Percentiles rank a stretch among this genome's conserved stretches.
Evolutionary conservation across 1,140 invertebrate genomes (phyloP).

Genomic region (Ectropis grisescens): DNA sequence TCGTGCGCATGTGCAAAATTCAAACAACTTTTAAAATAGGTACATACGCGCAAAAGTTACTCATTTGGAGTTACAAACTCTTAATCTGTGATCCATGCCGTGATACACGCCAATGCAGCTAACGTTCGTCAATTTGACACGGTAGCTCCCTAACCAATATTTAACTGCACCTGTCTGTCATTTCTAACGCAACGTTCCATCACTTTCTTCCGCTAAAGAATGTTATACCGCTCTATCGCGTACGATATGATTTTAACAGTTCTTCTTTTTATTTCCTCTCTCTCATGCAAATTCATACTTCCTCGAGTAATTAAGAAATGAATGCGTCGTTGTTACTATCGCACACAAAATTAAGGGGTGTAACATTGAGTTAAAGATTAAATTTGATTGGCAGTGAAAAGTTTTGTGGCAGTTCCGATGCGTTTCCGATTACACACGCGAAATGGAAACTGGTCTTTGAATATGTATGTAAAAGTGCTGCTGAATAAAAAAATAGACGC

Average conservation of each 20-base stretch:
- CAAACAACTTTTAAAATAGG: too few relatives aligned
- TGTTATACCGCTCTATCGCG: conserved; percentile 46
- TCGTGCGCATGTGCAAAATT: too few relatives aligned
- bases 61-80: too few relatives aligned
- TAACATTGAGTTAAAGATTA: conserved; percentile 19
- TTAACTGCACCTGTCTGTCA: conserved; percentile 25
- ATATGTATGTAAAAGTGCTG: conserved; percentile 65
- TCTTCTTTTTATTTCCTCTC: conserved; percentile 26
- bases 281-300: conserved; percentile 39
- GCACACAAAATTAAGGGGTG: conserved; percentile 1
- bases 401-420: conserved; percentile 20
- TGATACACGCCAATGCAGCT: too few relatives aligned
- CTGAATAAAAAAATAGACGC: too few relatives aligned
- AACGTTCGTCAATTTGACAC: conserved; percentile 18
- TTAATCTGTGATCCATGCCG: too few relatives aligned
- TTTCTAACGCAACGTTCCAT: conserved; percentile 26
- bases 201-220: conserved; percentile 37
- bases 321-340: conserved; percentile 39
- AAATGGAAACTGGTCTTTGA: conserved; percentile 65
- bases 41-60: too few relatives aligned
- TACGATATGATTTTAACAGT: conserved; percentile 25
- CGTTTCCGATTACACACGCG: conserved; percentile 58
- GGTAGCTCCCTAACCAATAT: conserved; percentile 32
- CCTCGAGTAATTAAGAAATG: conserved; percentile 53
- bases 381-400: conserved; percentile 25